Evolutionary conservation across 2,797 vertebrate species (phyloP).

Genomic region (Lepus townsendii): DNA sequence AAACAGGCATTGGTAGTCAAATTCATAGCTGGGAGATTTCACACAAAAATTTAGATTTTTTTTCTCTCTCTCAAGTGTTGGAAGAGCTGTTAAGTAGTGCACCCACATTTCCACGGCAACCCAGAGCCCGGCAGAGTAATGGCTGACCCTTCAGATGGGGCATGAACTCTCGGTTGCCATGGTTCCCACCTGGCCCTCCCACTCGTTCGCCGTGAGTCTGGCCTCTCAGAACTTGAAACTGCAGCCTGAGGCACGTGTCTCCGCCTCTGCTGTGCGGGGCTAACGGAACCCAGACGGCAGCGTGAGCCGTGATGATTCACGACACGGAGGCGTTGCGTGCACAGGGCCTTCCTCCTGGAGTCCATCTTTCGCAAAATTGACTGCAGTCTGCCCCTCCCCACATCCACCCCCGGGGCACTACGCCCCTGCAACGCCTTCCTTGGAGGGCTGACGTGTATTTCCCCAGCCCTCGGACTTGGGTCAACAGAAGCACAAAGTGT

Average conservation of each 20-base stretch:
- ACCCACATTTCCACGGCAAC: slow-evolving; percentile 13
- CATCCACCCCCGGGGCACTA: background rate
- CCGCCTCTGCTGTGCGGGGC: background rate
- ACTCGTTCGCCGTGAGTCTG: background rate
- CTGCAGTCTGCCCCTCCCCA: background rate
- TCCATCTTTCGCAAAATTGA: background rate
- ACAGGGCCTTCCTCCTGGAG: background rate
- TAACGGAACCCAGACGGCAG: background rate
- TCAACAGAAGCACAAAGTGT: background rate
- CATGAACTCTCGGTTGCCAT: background rate
- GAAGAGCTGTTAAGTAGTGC: background rate
- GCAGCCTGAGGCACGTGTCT: background rate
- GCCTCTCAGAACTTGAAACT: slow-evolving; percentile 44
- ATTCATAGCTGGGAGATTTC: slow-evolving; percentile 44
- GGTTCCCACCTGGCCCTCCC: background rate
- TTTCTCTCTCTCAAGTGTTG: slow-evolving; percentile 12
- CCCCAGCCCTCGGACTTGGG: background rate
- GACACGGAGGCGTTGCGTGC: background rate
- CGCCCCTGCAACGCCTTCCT: background rate
- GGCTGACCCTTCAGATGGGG: background rate
- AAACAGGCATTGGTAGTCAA: slow-evolving; percentile 11
- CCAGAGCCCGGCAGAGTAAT: background rate
- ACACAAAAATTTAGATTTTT: slow-evolving; percentile 11
- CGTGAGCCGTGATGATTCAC: background rate
- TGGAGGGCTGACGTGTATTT: background rate